Conservation (phyloP, 2,113 vertebrate species). For the Podarcis cretensis region DNA sequence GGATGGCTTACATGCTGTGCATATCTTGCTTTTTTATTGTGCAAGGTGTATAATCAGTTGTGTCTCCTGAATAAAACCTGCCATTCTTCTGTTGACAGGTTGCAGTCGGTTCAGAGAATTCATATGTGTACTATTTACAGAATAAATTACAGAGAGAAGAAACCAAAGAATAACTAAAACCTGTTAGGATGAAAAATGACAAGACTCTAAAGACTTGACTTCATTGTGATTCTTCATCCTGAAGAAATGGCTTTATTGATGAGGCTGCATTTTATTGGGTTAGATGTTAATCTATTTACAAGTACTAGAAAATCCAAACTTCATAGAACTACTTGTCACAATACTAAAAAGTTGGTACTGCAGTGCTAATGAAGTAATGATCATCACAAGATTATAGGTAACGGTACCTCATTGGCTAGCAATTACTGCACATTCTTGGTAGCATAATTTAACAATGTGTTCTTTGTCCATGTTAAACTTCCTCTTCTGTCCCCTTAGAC, state of each 20-base stretch:
- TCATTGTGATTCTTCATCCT: not conserved
- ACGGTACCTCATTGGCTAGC: not conserved
- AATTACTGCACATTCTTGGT: not conserved
- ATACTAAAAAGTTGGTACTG: slow-evolving; percentile 29
- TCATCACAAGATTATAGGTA: not conserved
- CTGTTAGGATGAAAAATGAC: not conserved
- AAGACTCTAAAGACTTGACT: slow-evolving; percentile 26
- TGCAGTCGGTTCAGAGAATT: not conserved
- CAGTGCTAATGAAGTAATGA: not conserved
- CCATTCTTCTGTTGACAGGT: not conserved
- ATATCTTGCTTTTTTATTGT: slow-evolving; percentile 5
- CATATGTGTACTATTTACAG: slow-evolving; percentile 41
- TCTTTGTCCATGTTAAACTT: not conserved
- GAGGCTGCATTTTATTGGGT: slow-evolving; percentile 48
- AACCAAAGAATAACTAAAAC: slow-evolving; percentile 37
- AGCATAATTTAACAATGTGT: not conserved
- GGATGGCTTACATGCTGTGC: not conserved
- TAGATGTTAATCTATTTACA: slow-evolving; percentile 2
- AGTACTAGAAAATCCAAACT: not conserved
- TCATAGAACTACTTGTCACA: not conserved
- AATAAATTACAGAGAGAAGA: slow-evolving; percentile 29
- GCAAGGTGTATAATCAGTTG: not conserved
- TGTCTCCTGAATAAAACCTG: slow-evolving; percentile 37
- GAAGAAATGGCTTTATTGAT: not conserved
- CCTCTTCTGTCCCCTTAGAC: not conserved